A percentile compares a stretch with the other conserved stretches of the same genome.
Conservation (phyloP, 2,113 vertebrate genomes). For the Corythaixoides concolor region DNA sequence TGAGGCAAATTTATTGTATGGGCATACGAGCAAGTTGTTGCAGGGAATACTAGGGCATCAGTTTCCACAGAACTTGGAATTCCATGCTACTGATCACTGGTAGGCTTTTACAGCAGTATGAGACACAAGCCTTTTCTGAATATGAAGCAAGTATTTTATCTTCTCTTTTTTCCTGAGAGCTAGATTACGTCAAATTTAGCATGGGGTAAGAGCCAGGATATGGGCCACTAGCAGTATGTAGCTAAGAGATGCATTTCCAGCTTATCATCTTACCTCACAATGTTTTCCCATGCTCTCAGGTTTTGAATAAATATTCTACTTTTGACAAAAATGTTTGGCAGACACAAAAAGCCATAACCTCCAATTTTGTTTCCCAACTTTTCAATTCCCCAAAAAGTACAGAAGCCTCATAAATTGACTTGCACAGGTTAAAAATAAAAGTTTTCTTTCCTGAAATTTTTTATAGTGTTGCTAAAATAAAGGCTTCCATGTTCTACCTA, state of each 20-base stretch:
- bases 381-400: background rate
- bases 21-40: background rate
- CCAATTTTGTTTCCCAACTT: background rate
- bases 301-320: background rate
- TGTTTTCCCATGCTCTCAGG: background rate
- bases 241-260: background rate
- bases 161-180: background rate
- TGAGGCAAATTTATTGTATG: background rate
- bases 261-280: background rate
- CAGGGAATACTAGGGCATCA: background rate
- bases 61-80: background rate
- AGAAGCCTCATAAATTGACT: background rate
- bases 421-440: background rate
- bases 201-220: background rate
- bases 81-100: background rate
- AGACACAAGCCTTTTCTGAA: background rate
- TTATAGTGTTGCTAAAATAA: background rate
- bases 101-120: background rate
- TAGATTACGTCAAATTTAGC: background rate
- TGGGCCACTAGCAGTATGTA: background rate
- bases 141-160: background rate
- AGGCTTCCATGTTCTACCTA: background rate
- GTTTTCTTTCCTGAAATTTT: background rate
- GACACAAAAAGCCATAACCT: background rate
- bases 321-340: background rate